These are phyloP conservation scores for Elephas maximus DNA, from an alignment of 2,113 vertebrate genomes.

Conservation along the genomic window DNA sequence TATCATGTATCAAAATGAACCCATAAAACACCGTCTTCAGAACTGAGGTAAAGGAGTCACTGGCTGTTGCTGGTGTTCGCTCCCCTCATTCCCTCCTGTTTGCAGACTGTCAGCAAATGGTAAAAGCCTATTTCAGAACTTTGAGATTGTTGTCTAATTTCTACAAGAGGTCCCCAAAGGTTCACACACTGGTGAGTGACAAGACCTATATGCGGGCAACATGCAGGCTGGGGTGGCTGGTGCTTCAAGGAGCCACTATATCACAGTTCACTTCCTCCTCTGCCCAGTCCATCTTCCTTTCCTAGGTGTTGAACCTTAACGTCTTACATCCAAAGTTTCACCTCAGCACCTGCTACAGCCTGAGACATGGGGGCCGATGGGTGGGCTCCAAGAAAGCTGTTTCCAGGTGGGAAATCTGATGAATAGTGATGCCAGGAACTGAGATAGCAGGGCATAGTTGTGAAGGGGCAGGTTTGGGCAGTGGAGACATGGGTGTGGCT, in stretches of 20 bases:
- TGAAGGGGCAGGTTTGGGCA: background rate
- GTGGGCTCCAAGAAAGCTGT: background rate
- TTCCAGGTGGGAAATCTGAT: background rate
- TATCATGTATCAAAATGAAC: background rate
- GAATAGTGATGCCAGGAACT: background rate
- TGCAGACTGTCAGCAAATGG: background rate
- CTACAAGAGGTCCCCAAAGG: background rate
- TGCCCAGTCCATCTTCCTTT: background rate
- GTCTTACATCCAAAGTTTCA: background rate
- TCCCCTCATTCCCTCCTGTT: background rate
- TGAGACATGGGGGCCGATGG: background rate
- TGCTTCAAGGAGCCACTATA: background rate
- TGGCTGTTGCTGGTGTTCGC: background rate
- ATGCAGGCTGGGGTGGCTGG: background rate
- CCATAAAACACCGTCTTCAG: background rate
- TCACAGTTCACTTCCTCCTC: background rate
- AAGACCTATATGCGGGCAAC: background rate
- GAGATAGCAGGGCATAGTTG: background rate
- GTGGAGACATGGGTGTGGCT: background rate
- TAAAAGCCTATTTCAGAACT: background rate
- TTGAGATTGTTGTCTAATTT: background rate
- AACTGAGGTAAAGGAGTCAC: background rate
- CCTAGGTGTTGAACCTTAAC: background rate
- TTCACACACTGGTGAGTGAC: background rate
- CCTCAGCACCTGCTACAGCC: background rate